Conservation (phyloP, 1,140 invertebrate genomes). For the Archivesica marissinica region DNA sequence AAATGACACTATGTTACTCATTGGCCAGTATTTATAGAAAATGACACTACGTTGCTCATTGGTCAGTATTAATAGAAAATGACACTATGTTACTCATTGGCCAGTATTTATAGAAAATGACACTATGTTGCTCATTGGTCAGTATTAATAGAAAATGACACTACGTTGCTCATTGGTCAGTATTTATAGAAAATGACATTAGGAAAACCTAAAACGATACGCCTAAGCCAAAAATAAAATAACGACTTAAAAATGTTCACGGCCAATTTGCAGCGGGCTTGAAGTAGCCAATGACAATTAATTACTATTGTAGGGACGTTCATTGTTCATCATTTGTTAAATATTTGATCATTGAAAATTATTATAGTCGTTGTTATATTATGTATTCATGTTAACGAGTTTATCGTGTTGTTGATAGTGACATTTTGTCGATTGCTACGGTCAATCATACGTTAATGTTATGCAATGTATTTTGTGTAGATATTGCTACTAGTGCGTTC, state of each 20-base stretch:
- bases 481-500: constrained; percentile 15
- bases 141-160: not conserved
- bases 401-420: constrained; percentile 12
- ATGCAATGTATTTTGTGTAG: constrained; percentile 9
- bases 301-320: constrained; percentile 32
- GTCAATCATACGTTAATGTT: constrained; percentile 28
- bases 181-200: not conserved
- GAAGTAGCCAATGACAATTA: constrained; percentile 68
- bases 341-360: not conserved
- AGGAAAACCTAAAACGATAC: no score
- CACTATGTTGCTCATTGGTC: not conserved
- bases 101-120: not conserved
- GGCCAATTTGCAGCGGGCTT: constrained; percentile 66
- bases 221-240: no score
- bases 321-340: constrained; percentile 32
- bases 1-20: not conserved
- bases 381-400: constrained; percentile 13
- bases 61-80: constrained; percentile 44
- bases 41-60: constrained; percentile 66
- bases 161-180: constrained; percentile 66
- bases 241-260: not conserved
- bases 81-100: not conserved
- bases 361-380: constrained; percentile 22
- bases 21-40: not conserved
- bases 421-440: constrained; percentile 6